Base-by-base conservation (phyloP, 2,113 vertebrate genomes). In the Rhinogobius similis region DNA sequence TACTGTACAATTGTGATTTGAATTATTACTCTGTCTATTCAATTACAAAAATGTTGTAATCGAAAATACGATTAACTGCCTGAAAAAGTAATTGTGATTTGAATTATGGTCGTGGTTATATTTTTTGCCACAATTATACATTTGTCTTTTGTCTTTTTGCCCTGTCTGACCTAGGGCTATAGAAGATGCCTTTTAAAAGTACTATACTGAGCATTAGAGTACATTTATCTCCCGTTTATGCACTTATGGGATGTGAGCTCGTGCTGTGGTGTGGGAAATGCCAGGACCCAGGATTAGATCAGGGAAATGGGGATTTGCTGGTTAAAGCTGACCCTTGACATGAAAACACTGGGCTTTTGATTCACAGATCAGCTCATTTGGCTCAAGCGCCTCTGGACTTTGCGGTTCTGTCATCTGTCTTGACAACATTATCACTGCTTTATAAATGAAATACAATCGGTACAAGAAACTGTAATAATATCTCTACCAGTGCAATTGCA, bases 241-340 rank as follows among this genome's bases (percentile, higher is more conserved):
- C 11, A 8, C 24, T 72, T 77, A 36, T 7, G 5, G 5, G 69
- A 65, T 65, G 65, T 6, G 41, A 69, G 72, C 78, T 70, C 80
- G 82, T 77, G 55, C 64, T 64, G 72, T 53, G 77, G 65, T 84
- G 87, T 84, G 87, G 83, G 87, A 87, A 87, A 88, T 72, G 61
- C 81, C 87, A 63, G 58, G 53, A 38, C 20, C 13, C 67, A 58
- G 87, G 86, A 90, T 90, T 89, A 90, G 56, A 76, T 0, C 14
- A 48, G 62, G 77, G 72, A 75, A 78, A 82, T 44, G 73, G 63
- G 82, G 89, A 90, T 89, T 89, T 89, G 73, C 80, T 75, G 53
- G 80, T 85, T 86, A 81, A 84, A 78, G 76, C 59, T 85, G 88
- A 85, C 87, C 90, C 83, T 69, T 85, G 87, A 87, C 83, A 84